Conservation (phyloP, 2,888 invertebrate species). For the Lasioglossum vierecki region DNA sequence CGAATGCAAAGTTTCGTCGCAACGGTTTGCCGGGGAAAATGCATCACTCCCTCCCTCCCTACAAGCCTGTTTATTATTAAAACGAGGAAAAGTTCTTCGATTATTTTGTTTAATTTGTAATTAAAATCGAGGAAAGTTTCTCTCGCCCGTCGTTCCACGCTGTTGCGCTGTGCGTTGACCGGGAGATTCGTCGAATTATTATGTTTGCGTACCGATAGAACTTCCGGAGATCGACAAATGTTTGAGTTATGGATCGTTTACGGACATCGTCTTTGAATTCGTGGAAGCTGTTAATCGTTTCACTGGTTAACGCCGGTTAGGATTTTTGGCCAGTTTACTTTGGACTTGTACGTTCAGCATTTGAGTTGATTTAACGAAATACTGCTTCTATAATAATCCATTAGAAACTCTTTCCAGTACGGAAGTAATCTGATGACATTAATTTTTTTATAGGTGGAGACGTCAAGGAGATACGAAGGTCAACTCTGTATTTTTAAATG, state of each 20-base stretch:
- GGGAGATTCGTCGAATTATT: neutral
- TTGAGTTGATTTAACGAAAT: too few species aligned
- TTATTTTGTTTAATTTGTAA: constrained; percentile 17
- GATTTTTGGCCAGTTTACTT: neutral
- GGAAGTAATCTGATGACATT: too few species aligned
- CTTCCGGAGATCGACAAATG: neutral
- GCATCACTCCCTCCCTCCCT: too few species aligned
- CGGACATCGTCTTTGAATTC: neutral
- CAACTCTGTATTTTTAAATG: too few species aligned
- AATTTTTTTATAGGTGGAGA: too few species aligned
- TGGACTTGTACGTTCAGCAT: neutral
- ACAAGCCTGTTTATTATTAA: neutral
- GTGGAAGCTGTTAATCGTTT: neutral
- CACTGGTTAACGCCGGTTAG: neutral
- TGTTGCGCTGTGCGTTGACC: neutral
- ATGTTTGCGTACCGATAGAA: neutral
- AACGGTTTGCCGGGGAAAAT: neutral
- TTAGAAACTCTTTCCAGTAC: too few species aligned
- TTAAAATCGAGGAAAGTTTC: constrained; percentile 19
- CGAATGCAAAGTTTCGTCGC: constrained; percentile 12
- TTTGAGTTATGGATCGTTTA: neutral
- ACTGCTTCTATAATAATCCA: too few species aligned
- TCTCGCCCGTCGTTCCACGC: neutral
- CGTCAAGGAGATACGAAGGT: too few species aligned
- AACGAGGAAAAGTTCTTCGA: neutral